Percentiles rank a stretch among this genome's conserved stretches.
phyloP scores from a whole-genome alignment of 1,140 invertebrate genomes.

The Pogonognathellus flavescens region DNA sequence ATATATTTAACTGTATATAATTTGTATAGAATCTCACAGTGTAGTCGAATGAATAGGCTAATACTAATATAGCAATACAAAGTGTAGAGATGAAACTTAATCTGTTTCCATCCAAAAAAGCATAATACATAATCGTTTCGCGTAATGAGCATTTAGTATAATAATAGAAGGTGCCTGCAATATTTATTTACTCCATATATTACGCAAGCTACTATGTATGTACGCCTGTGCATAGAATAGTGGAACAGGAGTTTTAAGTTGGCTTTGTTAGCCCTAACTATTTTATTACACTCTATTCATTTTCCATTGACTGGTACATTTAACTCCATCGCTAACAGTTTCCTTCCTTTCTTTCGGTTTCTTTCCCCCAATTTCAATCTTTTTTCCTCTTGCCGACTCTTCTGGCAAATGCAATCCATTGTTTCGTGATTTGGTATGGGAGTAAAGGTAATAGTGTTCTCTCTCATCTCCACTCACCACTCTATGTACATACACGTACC shows the following conservation, averaged over 20 bases:
- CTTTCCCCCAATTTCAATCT: not conserved
- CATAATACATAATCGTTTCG: too few relatives aligned
- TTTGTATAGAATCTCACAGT: too few relatives aligned
- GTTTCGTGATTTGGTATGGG: conserved; percentile 11
- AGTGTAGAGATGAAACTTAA: too few relatives aligned
- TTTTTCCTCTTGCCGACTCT: conserved; percentile 9
- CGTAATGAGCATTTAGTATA: too few relatives aligned
- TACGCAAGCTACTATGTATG: too few relatives aligned
- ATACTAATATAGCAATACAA: too few relatives aligned
- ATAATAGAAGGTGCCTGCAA: too few relatives aligned
- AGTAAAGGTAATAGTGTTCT: not conserved
- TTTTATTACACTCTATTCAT: not conserved
- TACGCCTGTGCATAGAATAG: too few relatives aligned
- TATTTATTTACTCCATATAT: too few relatives aligned
- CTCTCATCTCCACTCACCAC: not conserved
- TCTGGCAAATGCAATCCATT: conserved; percentile 33
- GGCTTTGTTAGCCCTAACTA: not conserved
- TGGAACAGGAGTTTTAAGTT: not conserved
- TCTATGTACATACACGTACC: not conserved
- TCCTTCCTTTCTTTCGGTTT: conserved; percentile 32
- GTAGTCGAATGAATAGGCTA: too few relatives aligned
- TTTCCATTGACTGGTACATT: conserved; percentile 12
- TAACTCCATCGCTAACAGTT: conserved; percentile 2
- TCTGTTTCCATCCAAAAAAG: too few relatives aligned
- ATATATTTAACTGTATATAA: too few relatives aligned